Evolutionary conservation across 2,113 vertebrate species (phyloP), one percentile per base, ranked within the genome.

Genomic region (Oostethus manadensis): DNA sequence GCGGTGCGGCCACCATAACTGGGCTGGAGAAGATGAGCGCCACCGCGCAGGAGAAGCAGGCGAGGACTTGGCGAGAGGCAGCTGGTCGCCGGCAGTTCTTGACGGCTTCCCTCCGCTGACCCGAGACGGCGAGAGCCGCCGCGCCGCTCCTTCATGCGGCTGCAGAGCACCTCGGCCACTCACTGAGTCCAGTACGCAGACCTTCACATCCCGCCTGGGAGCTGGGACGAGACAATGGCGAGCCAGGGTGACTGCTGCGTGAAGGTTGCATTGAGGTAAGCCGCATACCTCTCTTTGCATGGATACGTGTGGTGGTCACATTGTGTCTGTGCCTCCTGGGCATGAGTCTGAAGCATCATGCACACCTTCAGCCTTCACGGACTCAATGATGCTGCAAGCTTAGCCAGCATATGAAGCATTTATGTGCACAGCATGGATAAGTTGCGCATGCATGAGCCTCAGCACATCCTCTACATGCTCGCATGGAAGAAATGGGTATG

Each of bases 261-360:
- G 74, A 90, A 90, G 88, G 90, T 92, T 64, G 89, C 83, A 13
- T 48, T 92, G 68, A 90, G 90, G 90, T 92, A 86, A 90, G 86
- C 47, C 73, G 40, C 16, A 50, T 26, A 17, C 42, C 68, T 66
- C 48, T 74, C 71, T 64, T 68, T 75, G 15, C 29, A 42, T n/a
- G 33, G 40, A 17, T 38, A 11, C 16, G 8, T 63, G 45, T 73
- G 69, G 44, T 65, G 65, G 64, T 71, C 35, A 68, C 71, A 72
- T 80, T 85, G 77, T 78, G 70, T 81, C 68, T 72, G 64, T 57
- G 57, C 35, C 68, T 57, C 40, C 45, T 18, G 61, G 58, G n/a
- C 49, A 58, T 66, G 67, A 68, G 11, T 71, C 35, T 54, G 62
- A 71, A 16, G 26, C 66, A 62, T 40, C 43, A 46, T 3, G 22